These are phyloP conservation scores for Trogon melanurus DNA, from an alignment of 2,113 vertebrate species.

Conservation along the genomic window DNA sequence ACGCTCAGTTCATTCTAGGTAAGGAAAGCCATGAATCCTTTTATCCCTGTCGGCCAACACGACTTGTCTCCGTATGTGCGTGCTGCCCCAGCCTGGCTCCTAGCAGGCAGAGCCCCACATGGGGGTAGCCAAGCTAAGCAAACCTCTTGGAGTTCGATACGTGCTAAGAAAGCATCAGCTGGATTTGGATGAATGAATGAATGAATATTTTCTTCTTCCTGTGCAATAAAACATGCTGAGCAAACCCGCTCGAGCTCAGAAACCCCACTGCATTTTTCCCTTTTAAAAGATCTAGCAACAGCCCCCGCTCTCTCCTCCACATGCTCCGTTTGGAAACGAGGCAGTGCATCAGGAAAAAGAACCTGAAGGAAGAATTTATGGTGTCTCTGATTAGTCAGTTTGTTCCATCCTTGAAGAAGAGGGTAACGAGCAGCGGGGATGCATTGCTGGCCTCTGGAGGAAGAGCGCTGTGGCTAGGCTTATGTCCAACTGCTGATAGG, in stretches of 20 bases:
- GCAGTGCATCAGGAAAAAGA: not conserved
- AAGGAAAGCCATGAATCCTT: not conserved
- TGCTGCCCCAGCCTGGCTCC: not conserved
- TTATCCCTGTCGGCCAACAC: not conserved
- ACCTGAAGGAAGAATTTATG: conserved; percentile 57
- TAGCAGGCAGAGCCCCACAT: not conserved
- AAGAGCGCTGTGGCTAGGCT: conserved; percentile 44
- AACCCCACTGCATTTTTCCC: not conserved
- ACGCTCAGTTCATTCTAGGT: not conserved
- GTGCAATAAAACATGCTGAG: not conserved
- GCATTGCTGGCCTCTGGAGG: conserved; percentile 36
- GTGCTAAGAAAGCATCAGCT: not conserved
- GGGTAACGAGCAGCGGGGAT: not conserved
- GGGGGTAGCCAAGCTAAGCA: not conserved
- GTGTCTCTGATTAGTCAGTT: conserved; percentile 54
- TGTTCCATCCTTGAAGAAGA: conserved; percentile 42
- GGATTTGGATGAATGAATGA: not conserved
- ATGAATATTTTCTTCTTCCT: not conserved
- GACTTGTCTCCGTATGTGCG: not conserved
- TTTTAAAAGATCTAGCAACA: not conserved
- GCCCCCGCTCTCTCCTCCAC: not conserved
- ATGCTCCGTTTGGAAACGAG: conserved; percentile 16
- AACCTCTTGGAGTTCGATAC: not conserved
- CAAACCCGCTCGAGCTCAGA: not conserved
- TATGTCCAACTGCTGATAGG: conserved; percentile 61